Evolutionary conservation across 2,888 invertebrate genomes (phyloP), one percentile per base, ranked within the genome.

Genomic region (Cataglyphis livida): DNA sequence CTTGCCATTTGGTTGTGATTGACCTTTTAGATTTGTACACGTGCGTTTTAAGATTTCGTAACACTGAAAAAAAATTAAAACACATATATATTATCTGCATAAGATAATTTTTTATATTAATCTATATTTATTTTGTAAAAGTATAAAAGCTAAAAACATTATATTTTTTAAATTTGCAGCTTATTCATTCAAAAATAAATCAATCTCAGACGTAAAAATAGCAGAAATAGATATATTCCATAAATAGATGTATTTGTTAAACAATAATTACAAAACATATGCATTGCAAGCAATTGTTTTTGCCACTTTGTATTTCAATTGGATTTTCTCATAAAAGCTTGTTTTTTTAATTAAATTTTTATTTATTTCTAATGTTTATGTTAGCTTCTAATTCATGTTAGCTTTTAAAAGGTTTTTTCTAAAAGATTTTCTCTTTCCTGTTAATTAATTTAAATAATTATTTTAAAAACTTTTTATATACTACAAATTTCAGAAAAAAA

Each of bases 1-100:
- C 84, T 96, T 96, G 21, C 97, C 97, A 82, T 97, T 96, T 0
- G 97, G 97, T 0, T 97, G 96, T 7, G 95, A 94, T 92, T 96
- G 95, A 0, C 97, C 97, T 87, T 95, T 96, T 87, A 97, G 95
- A 0, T 95, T 95, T 0, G 97, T 96, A 93, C 97, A 95, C 0
- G 97, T 97, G 65, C 96, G 95, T 86, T 96, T 96, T 21, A 97
- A 95, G 0, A 96, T 94, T 88, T 96, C 95, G 89, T 97, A 97
- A 87, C 96, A 97, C 97, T 97, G 92, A 0, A 94, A 94, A 0
- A 41, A 9, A 4, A 54, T 32, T 9, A 57, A 1, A 25, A 3
- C 7, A 32, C 18, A 18, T 51, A 62, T 51, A 62, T 25, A 74
- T 38, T 38, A 62, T 65, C 51, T 51, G 15, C 0, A 21, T 21